Evolutionary conservation across 2,888 invertebrate genomes (phyloP), one percentile per base, ranked within the genome.

Genomic region (Heteromurus nitidus): DNA sequence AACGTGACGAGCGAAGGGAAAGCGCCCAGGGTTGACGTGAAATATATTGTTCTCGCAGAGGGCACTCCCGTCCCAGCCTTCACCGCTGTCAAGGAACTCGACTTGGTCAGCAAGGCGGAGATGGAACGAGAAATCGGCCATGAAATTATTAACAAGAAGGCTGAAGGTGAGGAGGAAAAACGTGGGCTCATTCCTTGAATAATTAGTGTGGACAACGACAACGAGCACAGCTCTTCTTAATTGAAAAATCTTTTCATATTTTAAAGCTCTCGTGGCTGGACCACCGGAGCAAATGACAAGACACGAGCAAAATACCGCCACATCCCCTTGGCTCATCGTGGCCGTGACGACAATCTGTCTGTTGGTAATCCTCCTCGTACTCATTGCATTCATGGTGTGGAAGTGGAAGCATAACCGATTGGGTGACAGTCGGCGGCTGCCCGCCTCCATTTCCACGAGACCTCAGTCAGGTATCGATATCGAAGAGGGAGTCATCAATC

Each of bases 121-220:
- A 87, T 87, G 87, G 87, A 87, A 62, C 18, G 68, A 0, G 73
- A 77, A 55, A 83, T 87, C 11, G 86, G 85, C 3, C 85, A 87
- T 58, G 85, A 86, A 82, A 84, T 87, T 65, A 85, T 86, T 62
- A 82, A 83, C 24, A 86, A 86, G 70, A 86, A 87, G 77, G 87
- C 87, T 44, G 85, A 87, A 86, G 86, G 87, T 86, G 44, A n/a
- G n/a, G n/a, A n/a, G n/a, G n/a, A n/a, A n/a, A n/a, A n/a, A n/a
- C n/a, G n/a, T n/a, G n/a, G n/a, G n/a, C n/a, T n/a, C n/a, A n/a
- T n/a, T n/a, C n/a, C n/a, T n/a, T n/a, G n/a, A n/a, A n/a, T n/a
- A n/a, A n/a, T n/a, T n/a, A n/a, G n/a, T n/a, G n/a, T n/a, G n/a
- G n/a, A n/a, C n/a, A n/a, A n/a, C n/a, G n/a, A n/a, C n/a, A n/a